Percentiles rank a stretch among this genome's conserved stretches.
Evolutionary conservation across 2,888 invertebrate species (phyloP).

Genomic region (Ophioninae sp.): DNA sequence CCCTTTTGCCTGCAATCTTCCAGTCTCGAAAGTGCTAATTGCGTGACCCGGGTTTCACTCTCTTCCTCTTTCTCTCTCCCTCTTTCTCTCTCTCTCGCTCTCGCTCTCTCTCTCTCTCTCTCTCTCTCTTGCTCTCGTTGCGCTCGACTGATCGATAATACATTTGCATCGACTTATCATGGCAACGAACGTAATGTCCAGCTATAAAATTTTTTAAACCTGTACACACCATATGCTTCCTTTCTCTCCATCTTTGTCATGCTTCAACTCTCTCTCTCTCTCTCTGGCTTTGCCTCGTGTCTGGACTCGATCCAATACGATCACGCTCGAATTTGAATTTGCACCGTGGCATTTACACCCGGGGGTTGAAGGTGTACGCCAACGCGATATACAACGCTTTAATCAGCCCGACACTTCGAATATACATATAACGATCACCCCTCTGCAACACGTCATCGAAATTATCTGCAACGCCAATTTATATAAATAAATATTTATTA

Average conservation of each 20-base stretch:
- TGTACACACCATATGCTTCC: not conserved
- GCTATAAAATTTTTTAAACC: slow-evolving; percentile 48
- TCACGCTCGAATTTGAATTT: slow-evolving; percentile 62
- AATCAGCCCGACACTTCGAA: slow-evolving; percentile 51
- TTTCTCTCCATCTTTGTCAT: not conserved
- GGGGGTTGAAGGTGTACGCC: slow-evolving; percentile 38
- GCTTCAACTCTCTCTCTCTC: not conserved
- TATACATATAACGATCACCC: slow-evolving; percentile 8
- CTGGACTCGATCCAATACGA: slow-evolving; percentile 47
- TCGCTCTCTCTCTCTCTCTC: too few relatives aligned
- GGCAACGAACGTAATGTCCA: slow-evolving; percentile 32
- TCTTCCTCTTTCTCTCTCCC: too few relatives aligned
- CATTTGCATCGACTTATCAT: slow-evolving; percentile 61
- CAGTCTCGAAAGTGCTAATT: slow-evolving; percentile 46
- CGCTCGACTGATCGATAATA: slow-evolving; percentile 54
- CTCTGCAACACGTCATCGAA: slow-evolving; percentile 48
- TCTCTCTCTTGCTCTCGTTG: slow-evolving; percentile 22
- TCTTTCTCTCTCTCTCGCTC: too few relatives aligned
- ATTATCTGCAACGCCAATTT: slow-evolving; percentile 57
- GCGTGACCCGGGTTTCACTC: slow-evolving; percentile 30
- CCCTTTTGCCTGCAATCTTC: not conserved
- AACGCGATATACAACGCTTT: slow-evolving; percentile 55
- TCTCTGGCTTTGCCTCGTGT: not conserved
- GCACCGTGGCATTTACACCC: slow-evolving; percentile 54
- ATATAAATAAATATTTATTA: slow-evolving; percentile 8